Evolutionary conservation across 2,888 invertebrate genomes (phyloP).

Genomic region (Lordiphosa andalusiaca): DNA sequence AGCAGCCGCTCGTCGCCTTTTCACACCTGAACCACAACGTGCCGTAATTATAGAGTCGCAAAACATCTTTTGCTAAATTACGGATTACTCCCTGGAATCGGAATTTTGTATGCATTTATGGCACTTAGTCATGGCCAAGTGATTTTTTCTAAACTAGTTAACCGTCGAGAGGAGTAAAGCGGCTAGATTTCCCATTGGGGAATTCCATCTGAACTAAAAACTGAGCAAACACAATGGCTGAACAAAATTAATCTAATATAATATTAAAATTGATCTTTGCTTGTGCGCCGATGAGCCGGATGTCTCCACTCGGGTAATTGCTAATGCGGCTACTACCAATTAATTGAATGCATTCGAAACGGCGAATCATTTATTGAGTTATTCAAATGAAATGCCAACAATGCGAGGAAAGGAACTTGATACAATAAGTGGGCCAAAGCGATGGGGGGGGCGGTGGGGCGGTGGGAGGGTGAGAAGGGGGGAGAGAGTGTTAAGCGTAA

Average conservation of each 20-base stretch:
- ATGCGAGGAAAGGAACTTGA: constrained; percentile 55
- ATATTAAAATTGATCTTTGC: constrained; percentile 60
- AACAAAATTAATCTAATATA: constrained; percentile 51
- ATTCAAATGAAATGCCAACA: constrained; percentile 67
- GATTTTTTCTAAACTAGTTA: constrained; percentile 72
- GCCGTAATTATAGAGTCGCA: constrained; percentile 53
- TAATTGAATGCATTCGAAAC: constrained; percentile 63
- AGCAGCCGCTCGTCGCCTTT: constrained; percentile 23
- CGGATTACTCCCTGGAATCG: constrained; percentile 34
- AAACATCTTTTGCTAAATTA: constrained; percentile 67
- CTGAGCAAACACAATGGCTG: constrained; percentile 56
- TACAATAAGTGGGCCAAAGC: constrained; percentile 42
- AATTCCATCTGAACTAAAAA: constrained; percentile 50
- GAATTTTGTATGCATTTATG: constrained; percentile 72
- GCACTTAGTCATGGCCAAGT: constrained; percentile 73
- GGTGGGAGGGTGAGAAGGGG: too few relatives aligned
- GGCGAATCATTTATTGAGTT: constrained; percentile 63
- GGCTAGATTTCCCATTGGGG: constrained; percentile 56
- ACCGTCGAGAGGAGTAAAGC: constrained; percentile 31
- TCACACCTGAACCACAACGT: constrained; percentile 54
- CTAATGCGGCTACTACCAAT: constrained; percentile 11
- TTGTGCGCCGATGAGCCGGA: constrained; percentile 18
- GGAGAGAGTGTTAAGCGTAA: neutral
- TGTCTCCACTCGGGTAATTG: constrained; percentile 31
- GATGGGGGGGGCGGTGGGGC: neutral